Percentiles rank a stretch among this genome's conserved stretches.
Conservation (phyloP, 2,113 vertebrate species). For the Brachirus orientalis region DNA sequence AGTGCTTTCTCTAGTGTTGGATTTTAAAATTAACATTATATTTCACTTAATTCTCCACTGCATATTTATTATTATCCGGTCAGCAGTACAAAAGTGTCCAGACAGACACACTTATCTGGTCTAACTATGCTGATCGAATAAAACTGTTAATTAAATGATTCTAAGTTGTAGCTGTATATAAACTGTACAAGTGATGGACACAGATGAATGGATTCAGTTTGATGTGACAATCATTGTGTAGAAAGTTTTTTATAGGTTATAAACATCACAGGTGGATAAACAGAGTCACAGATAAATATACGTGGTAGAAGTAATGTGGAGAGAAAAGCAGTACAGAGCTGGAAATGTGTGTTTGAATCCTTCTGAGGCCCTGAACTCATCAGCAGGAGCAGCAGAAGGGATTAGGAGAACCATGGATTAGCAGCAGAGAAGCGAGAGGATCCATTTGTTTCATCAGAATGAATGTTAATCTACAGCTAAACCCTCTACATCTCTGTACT, state of each 20-base stretch:
- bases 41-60: background rate
- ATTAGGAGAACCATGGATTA: conserved; percentile 50
- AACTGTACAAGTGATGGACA: background rate
- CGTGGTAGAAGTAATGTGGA: too few species aligned
- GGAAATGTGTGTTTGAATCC: conserved; percentile 20
- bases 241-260: too few species aligned
- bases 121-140: background rate
- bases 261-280: background rate
- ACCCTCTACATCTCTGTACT: conserved; percentile 6
- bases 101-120: background rate
- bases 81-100: background rate
- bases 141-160: background rate
- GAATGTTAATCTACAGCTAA: conserved; percentile 46
- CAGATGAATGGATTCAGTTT: too few species aligned
- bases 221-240: too few species aligned
- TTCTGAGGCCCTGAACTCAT: conserved; percentile 14
- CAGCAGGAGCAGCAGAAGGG: conserved; percentile 3
- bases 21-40: background rate
- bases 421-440: conserved; percentile 21
- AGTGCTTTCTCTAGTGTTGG: too few species aligned
- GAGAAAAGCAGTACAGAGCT: conserved; percentile 4
- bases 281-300: background rate
- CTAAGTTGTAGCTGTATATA: background rate
- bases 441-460: conserved; percentile 51
- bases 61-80: background rate